Evolutionary conservation across 1,140 invertebrate genomes (phyloP).

Genomic region (Drosophila malerkotliana): DNA sequence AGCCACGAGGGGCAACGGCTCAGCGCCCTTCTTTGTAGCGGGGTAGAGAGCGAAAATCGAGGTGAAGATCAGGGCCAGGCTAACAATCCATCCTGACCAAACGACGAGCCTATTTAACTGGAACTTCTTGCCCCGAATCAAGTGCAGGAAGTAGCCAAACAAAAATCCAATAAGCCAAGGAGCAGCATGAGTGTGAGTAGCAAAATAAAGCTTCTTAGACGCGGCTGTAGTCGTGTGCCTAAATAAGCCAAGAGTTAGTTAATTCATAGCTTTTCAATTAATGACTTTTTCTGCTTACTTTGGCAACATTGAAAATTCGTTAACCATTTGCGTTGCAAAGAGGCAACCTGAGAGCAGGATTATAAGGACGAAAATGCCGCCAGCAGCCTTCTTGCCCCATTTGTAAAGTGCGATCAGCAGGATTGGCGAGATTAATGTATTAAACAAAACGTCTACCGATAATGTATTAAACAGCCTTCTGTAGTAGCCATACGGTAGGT

Average conservation of each 20-base stretch:
- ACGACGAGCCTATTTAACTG: slow-evolving; percentile 16
- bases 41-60: slow-evolving; percentile 68
- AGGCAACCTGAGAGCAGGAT: slow-evolving; percentile 40
- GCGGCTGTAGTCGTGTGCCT: background rate
- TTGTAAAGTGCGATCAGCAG: slow-evolving; percentile 88
- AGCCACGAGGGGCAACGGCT: slow-evolving; percentile 64
- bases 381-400: slow-evolving; percentile 83
- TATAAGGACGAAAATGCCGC: slow-evolving; percentile 35
- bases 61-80: slow-evolving; percentile 58
- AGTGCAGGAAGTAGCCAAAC: slow-evolving; percentile 59
- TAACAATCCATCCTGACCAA: slow-evolving; percentile 49
- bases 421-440: slow-evolving; percentile 88
- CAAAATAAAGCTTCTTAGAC: slow-evolving; percentile 38
- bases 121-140: slow-evolving; percentile 28
- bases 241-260: slow-evolving; percentile 1
- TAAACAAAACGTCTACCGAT: background rate
- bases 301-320: slow-evolving; percentile 23
- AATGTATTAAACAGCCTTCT: background rate
- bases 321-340: slow-evolving; percentile 50
- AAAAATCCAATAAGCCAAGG: slow-evolving; percentile 64
- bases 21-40: slow-evolving; percentile 54
- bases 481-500: background rate
- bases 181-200: slow-evolving; percentile 53
- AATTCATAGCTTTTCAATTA: background rate
- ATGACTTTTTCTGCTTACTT: slow-evolving; percentile 9